Conservation (phyloP, 1,140 invertebrate genomes). For the Diprion similis region DNA sequence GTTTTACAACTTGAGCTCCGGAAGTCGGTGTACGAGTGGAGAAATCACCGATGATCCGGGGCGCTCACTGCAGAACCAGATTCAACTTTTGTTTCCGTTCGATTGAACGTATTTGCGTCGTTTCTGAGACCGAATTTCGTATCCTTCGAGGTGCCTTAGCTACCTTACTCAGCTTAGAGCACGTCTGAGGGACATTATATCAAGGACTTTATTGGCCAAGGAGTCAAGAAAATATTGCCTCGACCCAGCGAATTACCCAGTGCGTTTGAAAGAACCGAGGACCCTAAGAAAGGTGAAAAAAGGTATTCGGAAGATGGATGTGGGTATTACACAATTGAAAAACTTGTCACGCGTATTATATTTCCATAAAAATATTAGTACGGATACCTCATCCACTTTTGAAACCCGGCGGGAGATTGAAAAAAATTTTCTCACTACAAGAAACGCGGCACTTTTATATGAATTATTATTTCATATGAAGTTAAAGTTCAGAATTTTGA, state of each 20-base stretch:
- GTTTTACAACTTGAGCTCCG: too few species aligned
- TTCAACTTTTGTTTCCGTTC: too few species aligned
- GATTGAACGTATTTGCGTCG: too few species aligned
- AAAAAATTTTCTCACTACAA: too few species aligned
- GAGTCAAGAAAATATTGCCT: neutral
- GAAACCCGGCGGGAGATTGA: too few species aligned
- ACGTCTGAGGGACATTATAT: neutral
- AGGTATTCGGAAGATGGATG: conserved; percentile 1
- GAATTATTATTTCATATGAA: too few species aligned
- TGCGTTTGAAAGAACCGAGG: neutral
- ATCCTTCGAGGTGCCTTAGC: neutral
- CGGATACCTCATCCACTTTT: neutral
- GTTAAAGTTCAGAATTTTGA: too few species aligned
- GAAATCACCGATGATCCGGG: too few species aligned
- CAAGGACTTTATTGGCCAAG: neutral
- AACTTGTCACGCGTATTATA: neutral
- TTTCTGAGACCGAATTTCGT: neutral
- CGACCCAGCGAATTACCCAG: neutral
- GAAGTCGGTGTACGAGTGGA: too few species aligned
- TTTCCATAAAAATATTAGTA: neutral
- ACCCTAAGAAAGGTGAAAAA: neutral
- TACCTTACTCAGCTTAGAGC: too few species aligned
- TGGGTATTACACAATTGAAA: conserved; percentile 3
- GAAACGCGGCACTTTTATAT: too few species aligned
- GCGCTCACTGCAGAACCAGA: too few species aligned